Evolutionary conservation across 2,888 invertebrate species (phyloP).

Genomic region (Seladonia tumulorum): DNA sequence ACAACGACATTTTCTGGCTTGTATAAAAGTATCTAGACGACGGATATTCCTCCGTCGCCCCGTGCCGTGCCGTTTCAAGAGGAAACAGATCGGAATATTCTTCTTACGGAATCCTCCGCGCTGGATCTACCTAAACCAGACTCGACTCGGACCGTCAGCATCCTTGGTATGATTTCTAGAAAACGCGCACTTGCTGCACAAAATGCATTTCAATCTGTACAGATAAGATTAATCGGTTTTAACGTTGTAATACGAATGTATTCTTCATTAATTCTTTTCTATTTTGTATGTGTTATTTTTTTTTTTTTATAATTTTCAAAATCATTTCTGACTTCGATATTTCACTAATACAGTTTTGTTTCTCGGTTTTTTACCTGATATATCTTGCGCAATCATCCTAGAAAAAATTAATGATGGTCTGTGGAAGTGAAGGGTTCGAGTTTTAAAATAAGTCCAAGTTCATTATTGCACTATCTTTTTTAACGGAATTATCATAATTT

Average conservation of each 20-base stretch:
- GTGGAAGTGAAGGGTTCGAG: too few relatives aligned
- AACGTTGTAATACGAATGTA: background rate
- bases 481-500: too few relatives aligned
- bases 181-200: background rate
- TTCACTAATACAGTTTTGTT: too few relatives aligned
- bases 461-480: too few relatives aligned
- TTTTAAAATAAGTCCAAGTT: too few relatives aligned
- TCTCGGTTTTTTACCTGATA: too few relatives aligned
- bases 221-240: background rate
- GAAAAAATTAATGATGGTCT: too few relatives aligned
- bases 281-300: too few relatives aligned
- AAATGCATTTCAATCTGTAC: background rate
- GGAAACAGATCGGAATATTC: background rate
- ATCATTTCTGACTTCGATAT: too few relatives aligned
- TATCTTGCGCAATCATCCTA: too few relatives aligned
- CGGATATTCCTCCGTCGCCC: background rate
- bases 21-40: conserved; percentile 18
- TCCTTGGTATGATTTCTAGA: background rate
- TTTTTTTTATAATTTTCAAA: too few relatives aligned
- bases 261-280: too few relatives aligned
- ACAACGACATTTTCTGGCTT: conserved; percentile 46
- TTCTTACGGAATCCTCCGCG: background rate
- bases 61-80: background rate
- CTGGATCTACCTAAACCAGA: background rate
- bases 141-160: background rate